phyloP scores from a whole-genome alignment of 2,113 vertebrate species.

The Oryctolagus cuniculus region mOryCun1.1 NC_091438.1:137767501-137768000 shows the following conservation, averaged over 20 bases:
- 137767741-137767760: conserved; percentile 81
- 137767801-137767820: conserved; percentile 81
- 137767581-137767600: background rate
- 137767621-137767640: conserved; percentile 84
- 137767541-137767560: background rate
- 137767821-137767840: conserved; percentile 74
- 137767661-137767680: conserved; percentile 86
- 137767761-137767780: conserved; percentile 50
- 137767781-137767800: conserved; percentile 75
- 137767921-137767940: conserved; percentile 56
- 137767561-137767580: conserved; percentile 7
- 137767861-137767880: conserved; percentile 69
- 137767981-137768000: background rate
- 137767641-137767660: conserved; percentile 90
- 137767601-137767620: conserved; percentile 78
- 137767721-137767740: conserved; percentile 74
- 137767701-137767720: conserved; percentile 85
- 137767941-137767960: conserved; percentile 63
- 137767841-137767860: conserved; percentile 76
- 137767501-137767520: background rate
- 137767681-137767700: conserved; percentile 84
- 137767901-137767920: conserved; percentile 76
- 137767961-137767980: background rate
- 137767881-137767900: conserved; percentile 65
- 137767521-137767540: background rate